Percentiles rank a stretch among this genome's conserved stretches.
Evolutionary conservation across 1,140 invertebrate species (phyloP).

Genomic region (Diuraphis noxia): DNA sequence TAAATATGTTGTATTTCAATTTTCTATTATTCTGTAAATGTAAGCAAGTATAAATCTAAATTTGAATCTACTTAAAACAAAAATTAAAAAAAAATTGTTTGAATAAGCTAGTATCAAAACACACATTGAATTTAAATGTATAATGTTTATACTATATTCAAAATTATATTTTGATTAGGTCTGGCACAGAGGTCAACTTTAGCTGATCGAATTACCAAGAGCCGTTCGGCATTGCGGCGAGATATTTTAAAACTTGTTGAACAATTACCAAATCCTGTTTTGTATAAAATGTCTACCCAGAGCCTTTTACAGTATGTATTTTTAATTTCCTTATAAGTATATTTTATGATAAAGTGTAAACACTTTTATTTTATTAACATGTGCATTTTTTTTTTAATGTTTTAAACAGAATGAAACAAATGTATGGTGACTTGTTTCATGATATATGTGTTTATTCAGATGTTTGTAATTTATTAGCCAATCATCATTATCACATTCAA

Average conservation of each 20-base stretch:
- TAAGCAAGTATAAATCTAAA: neutral
- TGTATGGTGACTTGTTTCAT: conserved; percentile 79
- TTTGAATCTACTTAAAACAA: neutral
- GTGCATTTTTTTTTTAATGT: conserved; percentile 55
- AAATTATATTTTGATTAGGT: conserved; percentile 55
- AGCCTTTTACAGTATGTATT: conserved; percentile 65
- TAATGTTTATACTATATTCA: neutral
- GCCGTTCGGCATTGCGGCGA: conserved; percentile 58
- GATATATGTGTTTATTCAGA: conserved; percentile 93
- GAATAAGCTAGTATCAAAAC: neutral
- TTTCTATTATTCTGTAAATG: neutral
- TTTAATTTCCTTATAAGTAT: neutral
- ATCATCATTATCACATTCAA: conserved; percentile 78
- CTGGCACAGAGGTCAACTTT: conserved; percentile 56
- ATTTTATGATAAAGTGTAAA: neutral
- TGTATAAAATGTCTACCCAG: conserved; percentile 69
- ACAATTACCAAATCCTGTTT: conserved; percentile 71
- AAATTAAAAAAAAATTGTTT: neutral
- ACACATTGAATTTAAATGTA: neutral
- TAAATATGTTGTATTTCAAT: neutral
- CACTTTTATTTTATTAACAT: neutral
- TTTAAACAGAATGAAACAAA: conserved; percentile 79
- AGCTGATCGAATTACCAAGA: conserved; percentile 54
- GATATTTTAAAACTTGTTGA: conserved; percentile 69
- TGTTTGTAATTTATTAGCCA: conserved; percentile 77